Evolutionary conservation across 2,113 vertebrate species (phyloP), one percentile per base, ranked within the genome.

Genomic region (Pomatostomus ruficeps): DNA sequence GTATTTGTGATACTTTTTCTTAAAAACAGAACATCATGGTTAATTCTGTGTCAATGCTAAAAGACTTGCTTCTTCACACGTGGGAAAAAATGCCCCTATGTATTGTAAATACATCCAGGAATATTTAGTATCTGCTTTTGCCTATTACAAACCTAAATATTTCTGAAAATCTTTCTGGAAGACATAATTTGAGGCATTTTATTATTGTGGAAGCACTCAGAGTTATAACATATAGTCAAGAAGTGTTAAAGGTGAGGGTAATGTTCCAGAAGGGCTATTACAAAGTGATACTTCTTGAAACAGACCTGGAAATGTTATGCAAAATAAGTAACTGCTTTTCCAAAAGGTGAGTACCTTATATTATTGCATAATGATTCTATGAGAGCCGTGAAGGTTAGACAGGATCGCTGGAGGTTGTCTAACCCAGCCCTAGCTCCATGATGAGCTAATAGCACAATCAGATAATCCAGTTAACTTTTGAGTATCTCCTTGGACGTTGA

Each of bases 21-120:
- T 1, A 17, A 19, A 29, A 83, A 14, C 31, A 55, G 40, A 55
- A 48, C 48, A 26, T 59, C 7, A 8, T 23, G 45, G 28, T 55
- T 84, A 46, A 24, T 85, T 85, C 45, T 70, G 6, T 4, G 2
- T 52, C 25, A 78, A 19, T 43, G 48, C 48, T 10, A 36, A 49
- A 89, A 59, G 13, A 52, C 33, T 26, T 58, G 8, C 38, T 74
- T 62, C 40, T 78, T 84, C 43, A 36, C 3, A 40, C 31, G 10
- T 21, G 26, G 11, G 38, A 7, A 35, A 18, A 28, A 42, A 38
- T 28, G 7, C 12, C 11, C 17, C 9, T 45, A 4, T 0, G 0
- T 72, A 26, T 54, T 66, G 29, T 54, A 73, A 73, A 76, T 72
- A 21, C 2, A 5, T 70, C 6, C 51, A 49, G 46, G 38, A 88